Conservation (phyloP, 1,140 invertebrate genomes). For the Himalopsyche phryganea region DNA sequence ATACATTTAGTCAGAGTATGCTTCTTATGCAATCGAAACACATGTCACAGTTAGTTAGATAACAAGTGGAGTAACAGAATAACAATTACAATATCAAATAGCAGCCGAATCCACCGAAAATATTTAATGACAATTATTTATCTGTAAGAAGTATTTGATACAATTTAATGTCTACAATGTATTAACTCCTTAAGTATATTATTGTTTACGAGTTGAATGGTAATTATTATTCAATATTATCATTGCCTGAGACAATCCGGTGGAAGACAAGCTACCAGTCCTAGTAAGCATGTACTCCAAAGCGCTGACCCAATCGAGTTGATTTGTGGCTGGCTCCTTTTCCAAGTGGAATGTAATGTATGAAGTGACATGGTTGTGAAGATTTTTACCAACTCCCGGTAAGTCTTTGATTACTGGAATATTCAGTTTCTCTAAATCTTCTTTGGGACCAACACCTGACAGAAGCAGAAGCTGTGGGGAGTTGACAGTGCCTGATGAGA, state of each 20-base stretch:
- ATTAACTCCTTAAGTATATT: too few relatives aligned
- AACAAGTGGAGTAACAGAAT: too few relatives aligned
- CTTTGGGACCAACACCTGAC: conserved; percentile 65
- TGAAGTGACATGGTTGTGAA: conserved; percentile 70
- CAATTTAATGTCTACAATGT: too few relatives aligned
- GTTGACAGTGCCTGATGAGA: conserved; percentile 62
- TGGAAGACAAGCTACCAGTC: conserved; percentile 60
- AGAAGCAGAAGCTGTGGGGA: conserved; percentile 66
- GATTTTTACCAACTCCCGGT: conserved; percentile 72
- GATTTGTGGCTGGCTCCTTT: conserved; percentile 54
- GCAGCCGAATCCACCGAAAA: too few relatives aligned
- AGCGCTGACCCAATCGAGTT: conserved; percentile 59
- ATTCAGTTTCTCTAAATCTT: conserved; percentile 59
- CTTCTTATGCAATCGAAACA: too few relatives aligned
- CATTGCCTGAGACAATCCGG: conserved; percentile 57
- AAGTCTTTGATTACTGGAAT: conserved; percentile 64
- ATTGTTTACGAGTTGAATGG: too few relatives aligned
- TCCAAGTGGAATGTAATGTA: conserved; percentile 49
- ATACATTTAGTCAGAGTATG: too few relatives aligned
- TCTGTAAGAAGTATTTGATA: too few relatives aligned
- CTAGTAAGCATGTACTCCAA: conserved; percentile 60
- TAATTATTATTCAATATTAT: too few relatives aligned
- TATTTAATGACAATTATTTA: too few relatives aligned
- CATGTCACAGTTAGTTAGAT: too few relatives aligned
- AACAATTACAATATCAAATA: too few relatives aligned